Percentiles rank a stretch among this genome's conserved stretches.
phyloP scores from a whole-genome alignment of 2,888 invertebrate species.

The Plebejus melissa region DNA sequence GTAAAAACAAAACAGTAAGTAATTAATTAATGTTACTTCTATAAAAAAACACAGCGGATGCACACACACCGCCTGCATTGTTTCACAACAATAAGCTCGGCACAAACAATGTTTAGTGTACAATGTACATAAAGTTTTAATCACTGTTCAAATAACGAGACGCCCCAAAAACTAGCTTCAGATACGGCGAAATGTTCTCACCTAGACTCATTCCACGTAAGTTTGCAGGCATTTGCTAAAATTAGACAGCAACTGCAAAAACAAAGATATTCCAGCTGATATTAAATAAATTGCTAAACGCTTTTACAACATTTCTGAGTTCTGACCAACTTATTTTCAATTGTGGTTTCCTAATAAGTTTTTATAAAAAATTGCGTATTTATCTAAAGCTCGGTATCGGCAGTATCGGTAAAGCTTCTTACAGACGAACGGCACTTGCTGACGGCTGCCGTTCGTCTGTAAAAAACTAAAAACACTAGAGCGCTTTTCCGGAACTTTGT shows the following conservation, averaged over 20 bases:
- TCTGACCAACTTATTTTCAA: neutral
- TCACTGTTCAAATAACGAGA: constrained; percentile 21
- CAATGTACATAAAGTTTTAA: constrained; percentile 6
- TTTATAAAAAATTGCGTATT: no score
- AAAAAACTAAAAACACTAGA: no score
- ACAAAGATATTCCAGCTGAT: constrained; percentile 1
- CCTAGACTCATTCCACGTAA: constrained; percentile 7
- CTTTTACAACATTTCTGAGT: neutral
- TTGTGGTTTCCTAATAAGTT: neutral
- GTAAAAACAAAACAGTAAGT: neutral
- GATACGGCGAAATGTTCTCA: constrained; percentile 7
- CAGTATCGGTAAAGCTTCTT: no score
- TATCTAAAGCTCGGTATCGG: no score
- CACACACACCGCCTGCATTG: constrained; percentile 19
- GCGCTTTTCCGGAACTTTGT: no score
- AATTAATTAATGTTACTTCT: neutral
- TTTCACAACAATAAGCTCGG: constrained; percentile 22
- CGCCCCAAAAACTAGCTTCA: constrained; percentile 12
- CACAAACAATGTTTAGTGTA: constrained; percentile 11
- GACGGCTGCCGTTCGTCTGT: no score
- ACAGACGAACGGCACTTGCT: no score
- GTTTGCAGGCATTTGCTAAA: constrained; percentile 12
- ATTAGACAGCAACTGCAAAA: constrained; percentile 17
- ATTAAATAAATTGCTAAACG: neutral
- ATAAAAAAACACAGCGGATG: constrained; percentile 13